These are phyloP conservation scores for Cistogaster globosa DNA, from an alignment of 2,888 invertebrate genomes.

Conservation along the genomic window DNA sequence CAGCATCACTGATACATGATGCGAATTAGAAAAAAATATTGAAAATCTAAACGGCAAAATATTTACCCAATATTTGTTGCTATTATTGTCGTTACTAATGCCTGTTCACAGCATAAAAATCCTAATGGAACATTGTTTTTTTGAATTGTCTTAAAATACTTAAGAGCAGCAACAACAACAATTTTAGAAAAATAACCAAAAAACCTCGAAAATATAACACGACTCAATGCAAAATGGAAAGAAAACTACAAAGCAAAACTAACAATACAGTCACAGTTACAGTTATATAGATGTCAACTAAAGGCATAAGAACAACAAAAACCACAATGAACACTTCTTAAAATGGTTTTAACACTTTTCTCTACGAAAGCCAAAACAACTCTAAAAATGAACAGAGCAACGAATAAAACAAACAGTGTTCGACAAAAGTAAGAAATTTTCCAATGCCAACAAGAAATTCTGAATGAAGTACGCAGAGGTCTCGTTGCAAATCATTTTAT, in stretches of 20 bases:
- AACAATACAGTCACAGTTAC: constrained; percentile 42
- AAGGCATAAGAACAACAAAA: too few relatives aligned
- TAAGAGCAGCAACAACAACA: constrained; percentile 39
- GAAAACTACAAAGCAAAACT: constrained; percentile 60
- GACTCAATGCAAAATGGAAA: constrained; percentile 76
- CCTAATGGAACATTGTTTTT: constrained; percentile 54
- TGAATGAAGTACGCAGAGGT: too few relatives aligned
- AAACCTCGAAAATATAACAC: constrained; percentile 78
- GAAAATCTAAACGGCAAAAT: neutral
- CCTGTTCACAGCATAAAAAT: constrained; percentile 31
- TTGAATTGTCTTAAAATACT: constrained; percentile 42
- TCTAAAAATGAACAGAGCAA: constrained; percentile 4
- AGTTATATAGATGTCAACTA: constrained; percentile 36
- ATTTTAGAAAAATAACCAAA: constrained; percentile 55
- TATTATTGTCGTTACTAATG: constrained; percentile 14
- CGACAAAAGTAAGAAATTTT: constrained; percentile 9
- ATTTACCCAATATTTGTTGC: neutral
- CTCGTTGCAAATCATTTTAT: too few relatives aligned
- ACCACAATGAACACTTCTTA: constrained; percentile 22
- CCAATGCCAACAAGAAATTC: too few relatives aligned
- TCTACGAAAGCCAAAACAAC: neutral
- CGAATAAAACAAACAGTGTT: constrained; percentile 21
- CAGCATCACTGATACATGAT: too few relatives aligned
- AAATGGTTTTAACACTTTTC: constrained; percentile 66
- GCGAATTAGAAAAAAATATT: neutral